These are phyloP conservation scores for Palaemon carinicauda DNA, from an alignment of 1,140 invertebrate genomes.

Conservation along the genomic window DNA sequence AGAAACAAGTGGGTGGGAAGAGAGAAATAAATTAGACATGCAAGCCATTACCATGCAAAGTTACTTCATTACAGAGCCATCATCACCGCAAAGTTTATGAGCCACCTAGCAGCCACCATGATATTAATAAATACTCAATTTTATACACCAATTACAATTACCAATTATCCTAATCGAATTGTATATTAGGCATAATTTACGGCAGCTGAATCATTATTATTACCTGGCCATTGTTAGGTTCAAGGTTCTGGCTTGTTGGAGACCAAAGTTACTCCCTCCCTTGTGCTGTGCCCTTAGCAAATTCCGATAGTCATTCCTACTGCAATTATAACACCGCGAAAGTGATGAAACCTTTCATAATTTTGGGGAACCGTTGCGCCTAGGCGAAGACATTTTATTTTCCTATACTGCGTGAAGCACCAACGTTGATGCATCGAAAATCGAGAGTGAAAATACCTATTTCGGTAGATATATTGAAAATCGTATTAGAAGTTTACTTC, in stretches of 20 bases:
- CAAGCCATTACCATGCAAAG: neutral
- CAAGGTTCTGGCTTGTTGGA: neutral
- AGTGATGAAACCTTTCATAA: too few species aligned
- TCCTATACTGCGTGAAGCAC: too few species aligned
- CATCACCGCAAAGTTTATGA: neutral
- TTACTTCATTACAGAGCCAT: neutral
- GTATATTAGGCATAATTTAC: conserved; percentile 28
- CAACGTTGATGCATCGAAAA: too few species aligned
- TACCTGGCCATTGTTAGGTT: neutral
- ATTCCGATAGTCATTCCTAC: neutral
- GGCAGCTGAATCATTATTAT: neutral
- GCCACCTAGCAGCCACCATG: neutral
- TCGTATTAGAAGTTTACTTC: too few species aligned
- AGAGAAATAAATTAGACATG: neutral
- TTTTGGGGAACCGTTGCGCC: too few species aligned
- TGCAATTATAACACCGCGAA: too few species aligned
- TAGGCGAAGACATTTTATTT: too few species aligned
- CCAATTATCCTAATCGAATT: conserved; percentile 31
- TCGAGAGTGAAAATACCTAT: too few species aligned
- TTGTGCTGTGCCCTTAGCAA: neutral
- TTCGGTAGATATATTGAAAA: too few species aligned
- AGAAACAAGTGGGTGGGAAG: neutral
- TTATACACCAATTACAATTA: conserved; percentile 27
- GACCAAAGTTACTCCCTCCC: neutral
- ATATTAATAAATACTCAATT: conserved; percentile 18